Evolutionary conservation across 2,113 vertebrate species (phyloP).

Genomic region (Otocyon megalotis): DNA sequence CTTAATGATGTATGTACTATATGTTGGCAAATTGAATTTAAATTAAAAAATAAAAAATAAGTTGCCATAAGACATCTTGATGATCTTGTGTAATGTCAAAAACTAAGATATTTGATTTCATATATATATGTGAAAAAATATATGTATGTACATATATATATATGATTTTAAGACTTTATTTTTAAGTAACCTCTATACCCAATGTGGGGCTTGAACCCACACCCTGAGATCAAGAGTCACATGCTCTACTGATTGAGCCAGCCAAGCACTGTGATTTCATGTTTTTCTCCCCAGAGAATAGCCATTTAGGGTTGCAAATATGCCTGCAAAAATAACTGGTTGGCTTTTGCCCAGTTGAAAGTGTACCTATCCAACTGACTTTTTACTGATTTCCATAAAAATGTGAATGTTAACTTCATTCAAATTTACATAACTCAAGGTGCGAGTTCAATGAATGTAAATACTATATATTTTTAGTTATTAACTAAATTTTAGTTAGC

Average conservation of each 20-base stretch:
- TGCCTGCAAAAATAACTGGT: background rate
- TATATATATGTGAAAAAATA: background rate
- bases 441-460: background rate
- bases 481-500: background rate
- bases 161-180: background rate
- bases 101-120: slow-evolving; percentile 37
- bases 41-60: background rate
- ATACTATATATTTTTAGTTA: background rate
- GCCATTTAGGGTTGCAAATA: background rate
- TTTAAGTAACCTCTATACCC: background rate
- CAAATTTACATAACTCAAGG: background rate
- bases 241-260: background rate
- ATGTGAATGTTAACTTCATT: background rate
- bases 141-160: background rate
- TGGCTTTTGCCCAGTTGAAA: background rate
- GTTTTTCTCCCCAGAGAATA: background rate
- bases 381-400: slow-evolving; percentile 44
- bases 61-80: background rate
- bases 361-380: background rate
- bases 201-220: background rate
- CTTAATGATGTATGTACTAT: no score
- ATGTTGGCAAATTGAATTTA: no score
- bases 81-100: background rate
- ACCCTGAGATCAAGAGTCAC: background rate
- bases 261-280: background rate